Conservation (phyloP, 2,113 vertebrate species). For the Myrmophylax atrothorax region DNA sequence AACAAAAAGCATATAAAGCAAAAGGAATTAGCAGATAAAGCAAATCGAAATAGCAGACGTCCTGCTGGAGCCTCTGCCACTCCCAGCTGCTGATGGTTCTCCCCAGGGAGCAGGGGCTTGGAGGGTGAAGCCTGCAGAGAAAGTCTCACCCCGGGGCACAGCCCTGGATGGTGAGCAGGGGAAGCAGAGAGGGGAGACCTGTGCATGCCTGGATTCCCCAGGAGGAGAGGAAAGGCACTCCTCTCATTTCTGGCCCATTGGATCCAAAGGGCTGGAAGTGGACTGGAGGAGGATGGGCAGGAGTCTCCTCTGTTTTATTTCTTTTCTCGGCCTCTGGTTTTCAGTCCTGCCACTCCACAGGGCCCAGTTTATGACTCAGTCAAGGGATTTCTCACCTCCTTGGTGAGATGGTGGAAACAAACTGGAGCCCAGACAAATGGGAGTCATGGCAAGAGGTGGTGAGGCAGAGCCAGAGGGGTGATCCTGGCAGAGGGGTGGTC, state of each 20-base stretch:
- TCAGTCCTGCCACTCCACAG: not conserved
- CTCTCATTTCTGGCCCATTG: not conserved
- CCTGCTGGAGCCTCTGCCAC: not conserved
- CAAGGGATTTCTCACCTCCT: not conserved
- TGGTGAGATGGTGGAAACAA: not conserved
- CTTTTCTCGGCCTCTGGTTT: not conserved
- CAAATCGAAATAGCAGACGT: not conserved
- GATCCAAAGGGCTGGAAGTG: accelerated
- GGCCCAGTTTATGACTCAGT: not conserved
- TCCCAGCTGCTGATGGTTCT: not conserved
- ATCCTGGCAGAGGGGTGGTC: not conserved
- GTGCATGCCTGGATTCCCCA: not conserved
- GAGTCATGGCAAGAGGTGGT: not conserved
- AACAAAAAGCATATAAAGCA: not conserved
- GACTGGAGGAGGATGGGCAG: not conserved
- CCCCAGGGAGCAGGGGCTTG: not conserved
- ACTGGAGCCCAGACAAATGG: not conserved
- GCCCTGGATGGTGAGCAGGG: not conserved
- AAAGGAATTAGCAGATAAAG: not conserved
- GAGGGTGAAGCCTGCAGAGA: not conserved
- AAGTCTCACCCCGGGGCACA: not conserved
- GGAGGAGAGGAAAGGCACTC: not conserved
- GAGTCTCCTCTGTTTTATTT: not conserved
- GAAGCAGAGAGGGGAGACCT: not conserved
- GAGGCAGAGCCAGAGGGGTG: not conserved